Conservation (phyloP, 2,113 vertebrate species). For the Vicugna pacos region DNA sequence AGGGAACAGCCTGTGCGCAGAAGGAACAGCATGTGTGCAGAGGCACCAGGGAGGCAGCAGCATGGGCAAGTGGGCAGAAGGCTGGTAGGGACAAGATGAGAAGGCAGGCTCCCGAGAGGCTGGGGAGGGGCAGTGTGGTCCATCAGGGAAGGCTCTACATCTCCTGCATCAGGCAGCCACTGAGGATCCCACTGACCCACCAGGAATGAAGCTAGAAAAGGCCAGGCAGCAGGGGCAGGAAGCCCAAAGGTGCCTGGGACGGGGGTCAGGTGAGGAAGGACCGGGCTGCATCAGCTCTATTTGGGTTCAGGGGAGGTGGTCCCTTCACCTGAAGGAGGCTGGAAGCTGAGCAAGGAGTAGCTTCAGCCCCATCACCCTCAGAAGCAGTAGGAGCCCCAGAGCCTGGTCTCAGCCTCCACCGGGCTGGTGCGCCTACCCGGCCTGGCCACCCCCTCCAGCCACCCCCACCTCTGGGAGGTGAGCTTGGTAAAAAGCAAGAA, state of each 20-base stretch:
- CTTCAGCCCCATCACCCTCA: neutral
- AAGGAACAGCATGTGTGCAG: neutral
- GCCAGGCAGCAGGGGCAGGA: neutral
- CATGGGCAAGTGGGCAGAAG: rapidly evolving
- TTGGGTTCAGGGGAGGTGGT: neutral
- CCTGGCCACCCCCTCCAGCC: too few relatives aligned
- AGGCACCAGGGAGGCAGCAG: neutral
- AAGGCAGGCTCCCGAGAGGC: neutral
- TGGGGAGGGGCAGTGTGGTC: rapidly evolving
- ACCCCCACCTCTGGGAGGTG: neutral
- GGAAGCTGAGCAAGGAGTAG: neutral
- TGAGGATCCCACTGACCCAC: neutral
- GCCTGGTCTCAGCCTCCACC: neutral
- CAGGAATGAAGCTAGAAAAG: neutral
- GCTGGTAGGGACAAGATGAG: neutral
- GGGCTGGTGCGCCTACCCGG: neutral
- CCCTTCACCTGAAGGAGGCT: neutral
- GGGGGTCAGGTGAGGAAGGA: neutral
- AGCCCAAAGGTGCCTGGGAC: neutral
- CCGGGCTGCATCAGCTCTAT: neutral
- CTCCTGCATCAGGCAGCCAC: neutral
- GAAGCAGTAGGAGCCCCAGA: neutral
- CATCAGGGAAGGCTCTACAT: neutral
- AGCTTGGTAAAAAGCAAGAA: neutral
- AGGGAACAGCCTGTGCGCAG: too few relatives aligned